Evolutionary conservation across 1,140 invertebrate species (phyloP).

Genomic region (Heliconius himera): DNA sequence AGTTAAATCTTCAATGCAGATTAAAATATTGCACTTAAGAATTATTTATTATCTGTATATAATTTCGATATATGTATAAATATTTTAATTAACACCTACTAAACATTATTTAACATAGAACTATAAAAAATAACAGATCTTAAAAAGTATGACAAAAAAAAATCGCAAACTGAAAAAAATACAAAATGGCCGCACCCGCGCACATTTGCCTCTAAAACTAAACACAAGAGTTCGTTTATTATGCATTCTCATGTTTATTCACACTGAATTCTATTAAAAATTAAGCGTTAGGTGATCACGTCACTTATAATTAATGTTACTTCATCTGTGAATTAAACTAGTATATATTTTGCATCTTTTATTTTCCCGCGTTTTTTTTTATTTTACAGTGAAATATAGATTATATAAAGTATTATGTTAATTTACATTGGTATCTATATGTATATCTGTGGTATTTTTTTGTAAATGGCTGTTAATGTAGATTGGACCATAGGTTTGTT

Average conservation of each 20-base stretch:
- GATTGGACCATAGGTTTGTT: background rate
- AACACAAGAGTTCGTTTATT: slow-evolving; percentile 8
- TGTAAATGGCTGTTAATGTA: background rate
- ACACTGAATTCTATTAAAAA: slow-evolving; percentile 29
- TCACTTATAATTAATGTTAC: slow-evolving; percentile 20
- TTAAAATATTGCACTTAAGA: background rate
- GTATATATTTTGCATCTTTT: slow-evolving; percentile 12
- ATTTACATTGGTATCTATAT: background rate
- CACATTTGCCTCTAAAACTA: background rate
- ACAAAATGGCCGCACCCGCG: slow-evolving; percentile 11
- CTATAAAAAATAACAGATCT: background rate
- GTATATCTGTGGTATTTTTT: background rate
- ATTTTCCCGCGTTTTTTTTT: background rate
- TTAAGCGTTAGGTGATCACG: slow-evolving; percentile 19
- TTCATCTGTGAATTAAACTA: background rate
- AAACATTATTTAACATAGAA: background rate
- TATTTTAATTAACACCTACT: background rate
- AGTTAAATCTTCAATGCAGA: background rate
- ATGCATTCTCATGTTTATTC: slow-evolving; percentile 32
- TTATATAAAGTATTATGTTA: background rate
- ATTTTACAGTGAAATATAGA: background rate
- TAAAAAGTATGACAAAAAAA: background rate
- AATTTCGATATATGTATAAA: background rate
- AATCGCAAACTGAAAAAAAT: background rate
- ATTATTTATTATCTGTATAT: background rate